Conservation (phyloP, 2,113 vertebrate species). For the Platycercus adscitus region DNA sequence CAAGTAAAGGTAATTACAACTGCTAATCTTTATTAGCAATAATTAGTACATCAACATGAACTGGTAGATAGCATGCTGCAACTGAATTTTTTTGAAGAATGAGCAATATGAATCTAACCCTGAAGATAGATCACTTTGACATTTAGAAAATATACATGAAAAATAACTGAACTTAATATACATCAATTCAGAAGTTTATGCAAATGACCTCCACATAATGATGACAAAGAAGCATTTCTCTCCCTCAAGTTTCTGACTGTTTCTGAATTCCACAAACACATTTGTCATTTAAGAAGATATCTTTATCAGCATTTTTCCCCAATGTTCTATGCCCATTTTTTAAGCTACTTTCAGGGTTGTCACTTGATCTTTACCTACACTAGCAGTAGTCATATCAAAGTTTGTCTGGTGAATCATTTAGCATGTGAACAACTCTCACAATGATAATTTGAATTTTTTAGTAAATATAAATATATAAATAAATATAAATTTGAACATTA, state of each 20-base stretch:
- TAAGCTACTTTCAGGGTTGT: not conserved
- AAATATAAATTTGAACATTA: not conserved
- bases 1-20: not conserved
- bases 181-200: not conserved
- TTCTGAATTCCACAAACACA: not conserved
- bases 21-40: not conserved
- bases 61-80: not conserved
- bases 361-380: not conserved
- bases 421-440: not conserved
- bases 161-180: not conserved
- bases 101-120: not conserved
- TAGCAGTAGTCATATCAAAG: not conserved
- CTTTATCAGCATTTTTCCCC: not conserved
- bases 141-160: not conserved
- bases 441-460: not conserved
- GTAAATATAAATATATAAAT: not conserved
- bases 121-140: not conserved
- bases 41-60: not conserved
- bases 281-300: not conserved
- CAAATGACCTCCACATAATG: not conserved
- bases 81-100: not conserved
- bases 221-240: not conserved
- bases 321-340: not conserved
- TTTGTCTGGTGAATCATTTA: not conserved
- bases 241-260: not conserved